A percentile compares a stretch with the other conserved stretches of the same genome.
phyloP scores from a whole-genome alignment of 1,140 invertebrate species.

The Drosophila baimaii region DNA sequence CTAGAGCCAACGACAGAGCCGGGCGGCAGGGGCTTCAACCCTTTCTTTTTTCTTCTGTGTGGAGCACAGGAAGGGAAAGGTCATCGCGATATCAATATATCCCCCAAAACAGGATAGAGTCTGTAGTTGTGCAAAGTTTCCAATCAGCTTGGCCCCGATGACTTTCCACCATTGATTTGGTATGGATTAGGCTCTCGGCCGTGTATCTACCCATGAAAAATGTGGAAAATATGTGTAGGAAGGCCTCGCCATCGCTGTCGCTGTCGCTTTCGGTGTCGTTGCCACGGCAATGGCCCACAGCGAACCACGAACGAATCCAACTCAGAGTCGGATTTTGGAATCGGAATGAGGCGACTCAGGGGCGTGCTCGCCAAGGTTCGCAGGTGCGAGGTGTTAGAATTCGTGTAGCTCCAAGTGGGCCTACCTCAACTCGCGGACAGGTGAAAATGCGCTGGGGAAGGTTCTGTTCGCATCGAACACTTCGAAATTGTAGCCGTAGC shows the following conservation, averaged over 20 bases:
- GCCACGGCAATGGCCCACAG: conserved; percentile 78
- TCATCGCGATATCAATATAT: conserved; percentile 28
- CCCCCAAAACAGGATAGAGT: conserved; percentile 14
- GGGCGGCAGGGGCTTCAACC: conserved; percentile 30
- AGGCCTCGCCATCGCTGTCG: conserved; percentile 9
- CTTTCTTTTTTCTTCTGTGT: conserved; percentile 22
- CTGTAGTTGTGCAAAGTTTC: conserved; percentile 36
- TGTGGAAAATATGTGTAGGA: conserved; percentile 57
- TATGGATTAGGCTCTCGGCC: conserved; percentile 62
- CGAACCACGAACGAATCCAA: conserved; percentile 45
- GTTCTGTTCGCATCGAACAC: conserved; percentile 4
- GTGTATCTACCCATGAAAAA: conserved; percentile 41
- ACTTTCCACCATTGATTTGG: conserved; percentile 69
- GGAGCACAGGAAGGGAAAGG: conserved; percentile 26
- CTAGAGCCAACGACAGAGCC: conserved; percentile 3
- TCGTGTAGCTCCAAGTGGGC: conserved; percentile 57
- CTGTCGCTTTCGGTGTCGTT: conserved; percentile 42
- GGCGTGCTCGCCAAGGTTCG: conserved; percentile 65
- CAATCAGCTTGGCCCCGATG: conserved; percentile 27
- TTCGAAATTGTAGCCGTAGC: conserved; percentile 3
- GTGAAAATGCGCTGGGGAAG: conserved; percentile 17
- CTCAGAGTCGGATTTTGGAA: conserved; percentile 27
- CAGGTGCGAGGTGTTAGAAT: conserved; percentile 75
- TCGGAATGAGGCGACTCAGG: conserved; percentile 60
- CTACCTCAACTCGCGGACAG: conserved; percentile 37